Evolutionary conservation across 1,140 invertebrate genomes (phyloP), one percentile per base, ranked within the genome.

Genomic region (Orchesella cincta): DNA sequence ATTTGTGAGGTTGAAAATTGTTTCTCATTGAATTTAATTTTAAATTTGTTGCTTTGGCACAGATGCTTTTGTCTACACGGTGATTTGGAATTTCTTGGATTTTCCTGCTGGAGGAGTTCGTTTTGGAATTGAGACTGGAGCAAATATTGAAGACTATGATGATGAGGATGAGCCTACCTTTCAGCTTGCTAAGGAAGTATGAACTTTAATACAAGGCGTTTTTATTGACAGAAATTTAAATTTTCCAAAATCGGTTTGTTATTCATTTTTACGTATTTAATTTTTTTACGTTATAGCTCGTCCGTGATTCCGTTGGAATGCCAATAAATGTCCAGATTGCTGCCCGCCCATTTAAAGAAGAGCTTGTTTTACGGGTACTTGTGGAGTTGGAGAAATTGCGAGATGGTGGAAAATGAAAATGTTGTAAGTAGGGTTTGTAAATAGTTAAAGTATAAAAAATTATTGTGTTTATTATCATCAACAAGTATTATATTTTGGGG

Each of bases 81-180:
- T 74, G 29, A 33, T 82, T 34, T 84, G 83, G 81, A 85, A 85
- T 78, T 64, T 83, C 8, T 71, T 84, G 1, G 79, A 85, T 76
- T 84, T 85, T 64, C 84, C 85, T 36, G 83, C 83, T 54, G 85
- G 84, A 54, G 82, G 83, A 26, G 83, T 85, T 1, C 80, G 78
- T n/a, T 84, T 84, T 51, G 83, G 83, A 1, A 74, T 64, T 16
- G 84, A 85, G 72, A 81, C 72, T 14, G 82, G 83, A n/a, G 75
- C 82, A n/a, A 83, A 85, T 67, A 83, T 85, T 64, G 77, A 67
- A 20, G 75, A 79, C 23, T 76, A 84, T 52, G 81, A 81, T 31
- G 73, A 35, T 57, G 5, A 71, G 18, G 52, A 52, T 64, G 78
- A 79, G 18, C 16, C 64, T 26, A n/a, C 76, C 23, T 39, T 79